phyloP scores from a whole-genome alignment of 2,888 invertebrate genomes.

The Molorchus minor region DNA sequence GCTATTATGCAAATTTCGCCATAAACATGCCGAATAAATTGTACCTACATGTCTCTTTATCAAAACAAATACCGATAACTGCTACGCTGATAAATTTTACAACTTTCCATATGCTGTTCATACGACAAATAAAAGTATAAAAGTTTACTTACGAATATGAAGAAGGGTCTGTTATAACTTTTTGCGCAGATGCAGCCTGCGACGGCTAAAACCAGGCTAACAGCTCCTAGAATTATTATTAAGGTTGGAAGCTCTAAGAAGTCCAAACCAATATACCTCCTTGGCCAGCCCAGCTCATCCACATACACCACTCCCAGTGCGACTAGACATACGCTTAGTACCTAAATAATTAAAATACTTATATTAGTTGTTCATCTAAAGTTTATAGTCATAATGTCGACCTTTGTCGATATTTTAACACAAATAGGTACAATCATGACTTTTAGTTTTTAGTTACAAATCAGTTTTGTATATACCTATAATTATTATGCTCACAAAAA shows the following conservation, averaged over 20 bases:
- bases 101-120: too few relatives aligned
- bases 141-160: slow-evolving; percentile 42
- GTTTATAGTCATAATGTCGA: too few relatives aligned
- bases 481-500: too few relatives aligned
- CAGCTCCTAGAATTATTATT: slow-evolving; percentile 72
- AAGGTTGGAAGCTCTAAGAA: slow-evolving; percentile 67
- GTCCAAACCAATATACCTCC: slow-evolving; percentile 43
- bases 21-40: too few relatives aligned
- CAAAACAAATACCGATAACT: slow-evolving; percentile 8
- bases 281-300: slow-evolving; percentile 46
- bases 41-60: slow-evolving; percentile 15
- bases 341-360: too few relatives aligned
- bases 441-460: too few relatives aligned
- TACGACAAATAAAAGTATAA: too few relatives aligned
- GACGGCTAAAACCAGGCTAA: slow-evolving; percentile 62
- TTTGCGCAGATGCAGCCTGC: slow-evolving; percentile 49
- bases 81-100: background rate
- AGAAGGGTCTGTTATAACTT: slow-evolving; percentile 41
- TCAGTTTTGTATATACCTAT: too few relatives aligned
- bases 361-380: too few relatives aligned
- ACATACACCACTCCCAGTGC: slow-evolving; percentile 48
- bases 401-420: too few relatives aligned
- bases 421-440: too few relatives aligned
- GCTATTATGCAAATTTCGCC: too few relatives aligned
- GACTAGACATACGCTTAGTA: slow-evolving; percentile 49